Percentiles rank a stretch among this genome's conserved stretches.
Evolutionary conservation across 2,888 invertebrate genomes (phyloP).

Genomic region (Seira sanloemensis): DNA sequence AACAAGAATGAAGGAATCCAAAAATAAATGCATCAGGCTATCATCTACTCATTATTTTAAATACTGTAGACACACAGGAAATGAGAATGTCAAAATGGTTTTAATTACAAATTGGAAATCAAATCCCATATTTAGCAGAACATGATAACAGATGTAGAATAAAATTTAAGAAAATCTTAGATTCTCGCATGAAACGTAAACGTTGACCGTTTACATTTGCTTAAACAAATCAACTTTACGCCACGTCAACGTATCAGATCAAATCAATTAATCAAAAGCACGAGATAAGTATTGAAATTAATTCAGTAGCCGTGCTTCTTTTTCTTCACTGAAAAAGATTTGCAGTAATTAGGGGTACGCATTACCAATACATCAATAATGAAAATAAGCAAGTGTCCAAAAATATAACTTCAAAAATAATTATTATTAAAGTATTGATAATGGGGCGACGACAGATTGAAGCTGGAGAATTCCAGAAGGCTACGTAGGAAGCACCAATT

Average conservation of each 20-base stretch:
- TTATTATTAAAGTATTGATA: too few species aligned
- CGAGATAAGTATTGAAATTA: neutral
- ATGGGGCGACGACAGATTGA: too few species aligned
- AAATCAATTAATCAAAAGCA: neutral
- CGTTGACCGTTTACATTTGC: constrained; percentile 50
- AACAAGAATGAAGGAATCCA: neutral
- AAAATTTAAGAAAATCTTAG: neutral
- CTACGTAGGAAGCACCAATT: too few species aligned
- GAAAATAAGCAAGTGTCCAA: neutral
- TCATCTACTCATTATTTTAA: neutral
- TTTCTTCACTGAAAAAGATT: neutral
- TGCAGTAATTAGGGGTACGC: neutral
- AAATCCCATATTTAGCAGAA: neutral
- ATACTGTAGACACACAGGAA: neutral
- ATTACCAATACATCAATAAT: neutral
- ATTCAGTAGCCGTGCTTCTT: too few species aligned
- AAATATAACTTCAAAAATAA: too few species aligned
- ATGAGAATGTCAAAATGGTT: neutral
- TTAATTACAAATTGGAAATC: neutral
- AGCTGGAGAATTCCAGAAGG: too few species aligned
- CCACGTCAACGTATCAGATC: neutral
- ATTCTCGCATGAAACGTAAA: constrained; percentile 18
- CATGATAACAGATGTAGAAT: neutral
- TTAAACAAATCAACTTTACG: too few species aligned
- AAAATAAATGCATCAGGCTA: too few species aligned